Base-by-base conservation (phyloP, 2,888 invertebrate genomes). In the Pinctada fucata region DNA sequence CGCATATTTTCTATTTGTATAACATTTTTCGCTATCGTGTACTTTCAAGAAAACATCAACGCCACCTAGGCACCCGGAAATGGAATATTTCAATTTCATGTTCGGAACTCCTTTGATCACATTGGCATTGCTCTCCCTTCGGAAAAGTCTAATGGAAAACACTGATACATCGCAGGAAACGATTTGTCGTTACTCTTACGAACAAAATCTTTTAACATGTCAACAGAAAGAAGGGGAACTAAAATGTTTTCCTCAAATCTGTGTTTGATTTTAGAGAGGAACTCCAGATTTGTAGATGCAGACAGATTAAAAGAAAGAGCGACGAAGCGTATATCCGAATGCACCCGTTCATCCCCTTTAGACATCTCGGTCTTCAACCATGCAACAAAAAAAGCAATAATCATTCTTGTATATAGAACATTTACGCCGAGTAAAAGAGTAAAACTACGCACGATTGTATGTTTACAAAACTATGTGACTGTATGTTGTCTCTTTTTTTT, bases 1-100 rank as follows among this genome's bases (percentile, higher is more conserved):
- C n/a, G n/a, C n/a, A n/a, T n/a, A n/a, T n/a, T n/a, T n/a, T n/a
- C n/a, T n/a, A n/a, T n/a, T n/a, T n/a, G n/a, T n/a, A n/a, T n/a
- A n/a, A n/a, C n/a, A n/a, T n/a, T n/a, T n/a, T n/a, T n/a, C n/a
- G n/a, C n/a, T n/a, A n/a, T n/a, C n/a, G n/a, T n/a, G n/a, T n/a
- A n/a, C n/a, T n/a, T n/a, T n/a, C n/a, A n/a, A n/a, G n/a, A n/a
- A n/a, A n/a, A n/a, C n/a, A n/a, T n/a, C n/a, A n/a, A n/a, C n/a
- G n/a, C n/a, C n/a, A n/a, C n/a, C n/a, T n/a, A n/a, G n/a, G n/a
- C n/a, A n/a, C n/a, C n/a, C 71, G 71, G 71, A 72, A 72, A 72
- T 72, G 71, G 71, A 16, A 52, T 50, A 72, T 72, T 72, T 52
- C 52, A 51, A 72, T 72, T 72, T 72, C 71, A 52, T 72, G 50